Percentiles rank a stretch among this genome's conserved stretches.
phyloP scores from a whole-genome alignment of 2,888 invertebrate species.

The Campoplex nolae region DNA sequence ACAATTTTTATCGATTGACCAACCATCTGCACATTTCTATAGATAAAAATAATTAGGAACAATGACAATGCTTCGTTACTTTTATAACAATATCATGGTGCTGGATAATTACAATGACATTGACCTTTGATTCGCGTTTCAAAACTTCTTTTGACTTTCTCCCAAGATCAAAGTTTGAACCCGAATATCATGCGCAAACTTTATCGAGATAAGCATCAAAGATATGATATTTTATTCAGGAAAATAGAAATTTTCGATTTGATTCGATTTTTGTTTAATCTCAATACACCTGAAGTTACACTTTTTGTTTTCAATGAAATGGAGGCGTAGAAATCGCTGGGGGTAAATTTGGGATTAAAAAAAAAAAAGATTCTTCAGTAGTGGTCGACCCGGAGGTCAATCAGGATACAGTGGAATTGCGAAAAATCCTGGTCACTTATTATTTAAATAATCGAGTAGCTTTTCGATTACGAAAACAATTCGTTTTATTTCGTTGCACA shows the following conservation, averaged over 20 bases:
- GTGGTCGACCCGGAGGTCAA: neutral
- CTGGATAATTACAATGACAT: neutral
- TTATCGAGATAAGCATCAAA: conserved; percentile 37
- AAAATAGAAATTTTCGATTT: conserved; percentile 11
- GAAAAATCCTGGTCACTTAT: neutral
- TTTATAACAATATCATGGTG: neutral
- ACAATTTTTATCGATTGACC: conserved; percentile 60
- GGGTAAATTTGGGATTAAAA: neutral
- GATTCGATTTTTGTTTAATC: conserved; percentile 12
- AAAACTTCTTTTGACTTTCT: neutral
- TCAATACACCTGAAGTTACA: neutral
- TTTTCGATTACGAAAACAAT: neutral
- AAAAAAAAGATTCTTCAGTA: neutral
- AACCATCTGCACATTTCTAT: conserved; percentile 8
- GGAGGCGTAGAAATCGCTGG: neutral
- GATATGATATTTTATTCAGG: conserved; percentile 17
- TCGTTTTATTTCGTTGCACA: conserved; percentile 19
- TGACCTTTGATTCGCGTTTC: neutral
- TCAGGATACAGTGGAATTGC: neutral
- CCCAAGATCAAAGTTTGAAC: conserved; percentile 8
- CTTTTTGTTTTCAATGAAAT: conserved; percentile 5
- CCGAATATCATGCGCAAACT: conserved; percentile 13
- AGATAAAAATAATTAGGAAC: conserved; percentile 4
- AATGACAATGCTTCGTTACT: neutral
- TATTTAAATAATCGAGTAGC: neutral